A percentile compares a stretch with the other conserved stretches of the same genome.
Evolutionary conservation across 2,797 vertebrate genomes (phyloP).

Genomic region (Synanceia verrucosa): DNA sequence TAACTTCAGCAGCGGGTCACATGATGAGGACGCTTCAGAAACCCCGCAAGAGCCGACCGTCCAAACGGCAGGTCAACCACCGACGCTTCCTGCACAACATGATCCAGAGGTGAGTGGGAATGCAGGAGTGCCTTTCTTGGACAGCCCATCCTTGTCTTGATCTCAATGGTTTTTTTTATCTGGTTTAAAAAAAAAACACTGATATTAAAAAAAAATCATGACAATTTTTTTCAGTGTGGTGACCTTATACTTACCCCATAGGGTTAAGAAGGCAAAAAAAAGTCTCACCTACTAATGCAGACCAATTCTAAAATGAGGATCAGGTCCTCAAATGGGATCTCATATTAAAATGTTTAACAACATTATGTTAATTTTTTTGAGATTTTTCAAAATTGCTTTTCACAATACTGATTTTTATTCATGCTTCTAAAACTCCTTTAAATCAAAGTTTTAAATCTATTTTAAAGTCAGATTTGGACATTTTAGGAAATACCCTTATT

Average conservation of each 20-base stretch:
- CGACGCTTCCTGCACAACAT: slow-evolving; percentile 92
- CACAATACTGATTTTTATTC: neutral
- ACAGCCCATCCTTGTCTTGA: too few species aligned
- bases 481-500: neutral
- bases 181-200: too few species aligned
- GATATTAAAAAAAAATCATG: neutral
- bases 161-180: too few species aligned
- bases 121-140: too few species aligned
- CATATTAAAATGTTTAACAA: neutral
- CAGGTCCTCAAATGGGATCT: too few species aligned
- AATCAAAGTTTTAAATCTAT: neutral
- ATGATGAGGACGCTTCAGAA: slow-evolving; percentile 89
- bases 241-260: too few species aligned
- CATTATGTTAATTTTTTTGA: neutral
- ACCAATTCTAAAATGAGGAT: too few species aligned
- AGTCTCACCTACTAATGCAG: too few species aligned
- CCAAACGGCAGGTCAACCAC: slow-evolving; percentile 90
- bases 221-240: neutral
- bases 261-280: too few species aligned
- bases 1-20: slow-evolving; percentile 87
- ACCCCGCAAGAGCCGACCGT: slow-evolving; percentile 79
- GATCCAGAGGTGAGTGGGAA: slow-evolving; percentile 85
- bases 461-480: neutral
- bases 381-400: neutral
- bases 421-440: neutral